Conservation (phyloP, 1,140 invertebrate species). For the Drosophila sechellia region DNA sequence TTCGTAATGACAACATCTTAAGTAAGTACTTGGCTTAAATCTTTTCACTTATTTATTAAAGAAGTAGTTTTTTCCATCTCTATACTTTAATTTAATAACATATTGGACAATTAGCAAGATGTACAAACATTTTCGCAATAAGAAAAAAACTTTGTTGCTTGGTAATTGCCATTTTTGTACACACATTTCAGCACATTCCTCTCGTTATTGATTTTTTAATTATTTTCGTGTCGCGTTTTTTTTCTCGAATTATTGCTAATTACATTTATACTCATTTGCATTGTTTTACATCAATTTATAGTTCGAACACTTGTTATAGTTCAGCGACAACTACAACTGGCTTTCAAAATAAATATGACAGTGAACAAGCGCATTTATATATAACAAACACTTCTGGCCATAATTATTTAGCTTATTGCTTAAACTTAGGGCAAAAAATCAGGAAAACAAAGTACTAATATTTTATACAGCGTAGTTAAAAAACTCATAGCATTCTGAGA, state of each 20-base stretch:
- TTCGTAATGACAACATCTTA: not conserved
- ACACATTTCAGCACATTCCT: not conserved
- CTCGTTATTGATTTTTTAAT: slow-evolving; percentile 21
- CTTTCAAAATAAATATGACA: slow-evolving; percentile 9
- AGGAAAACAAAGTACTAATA: too few species aligned
- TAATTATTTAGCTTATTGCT: too few species aligned
- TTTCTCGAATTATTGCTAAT: slow-evolving; percentile 17
- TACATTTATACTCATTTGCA: slow-evolving; percentile 16
- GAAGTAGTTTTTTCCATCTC: not conserved
- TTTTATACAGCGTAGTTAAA: too few species aligned
- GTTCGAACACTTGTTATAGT: slow-evolving; percentile 15
- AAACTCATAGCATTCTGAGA: too few species aligned
- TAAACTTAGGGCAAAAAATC: too few species aligned
- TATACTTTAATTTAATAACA: not conserved
- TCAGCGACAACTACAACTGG: slow-evolving; percentile 1
- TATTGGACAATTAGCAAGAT: not conserved
- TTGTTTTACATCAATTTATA: slow-evolving; percentile 16
- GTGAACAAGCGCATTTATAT: slow-evolving; percentile 9
- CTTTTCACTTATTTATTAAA: too few species aligned
- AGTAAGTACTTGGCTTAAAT: too few species aligned
- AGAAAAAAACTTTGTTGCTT: not conserved
- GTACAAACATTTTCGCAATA: not conserved
- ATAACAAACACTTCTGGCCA: not conserved
- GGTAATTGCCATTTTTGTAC: not conserved
- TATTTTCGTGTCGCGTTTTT: slow-evolving; percentile 10